Evolutionary conservation across 2,888 invertebrate species (phyloP), one percentile per base, ranked within the genome.

Genomic region (Drosophila neoperkinsi): DNA sequence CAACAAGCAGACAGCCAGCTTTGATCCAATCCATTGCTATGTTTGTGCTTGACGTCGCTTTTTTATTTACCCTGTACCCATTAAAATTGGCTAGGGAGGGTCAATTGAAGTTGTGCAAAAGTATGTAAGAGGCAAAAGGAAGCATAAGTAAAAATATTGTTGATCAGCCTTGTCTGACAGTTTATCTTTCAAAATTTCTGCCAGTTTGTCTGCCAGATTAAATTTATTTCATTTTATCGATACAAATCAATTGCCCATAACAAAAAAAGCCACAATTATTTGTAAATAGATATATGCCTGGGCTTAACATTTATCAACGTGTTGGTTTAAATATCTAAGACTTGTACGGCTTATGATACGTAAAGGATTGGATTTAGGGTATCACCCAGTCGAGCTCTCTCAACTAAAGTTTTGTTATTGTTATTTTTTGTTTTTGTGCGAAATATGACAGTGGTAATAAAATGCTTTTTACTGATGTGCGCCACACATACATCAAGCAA

Each of bases 391-490:
- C 38, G 38, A 30, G 4, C 7, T 9, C 4, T 4, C 9, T 0
- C 13, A 11, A 3, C 13, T 3, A 9, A 13, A 56, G 1, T 13
- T n/a, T 56, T 28, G 28, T 38, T n/a, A 38, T 30, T 21, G 30
- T 21, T 31, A 21, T 21, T 41, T 31, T 30, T 28, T 55, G 43
- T 52, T 50, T 52, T 69, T 52, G n/a, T 56, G 55, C 61, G 67
- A 86, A 88, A 83, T 85, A 85, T 85, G 82, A 88, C 79, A 74
- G 70, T 69, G 77, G 74, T 76, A 81, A 84, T 88, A 87, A 85
- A 85, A 85, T 74, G 46, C 46, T 68, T 73, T 87, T 79, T 71
- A 74, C 69, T 66, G 70, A 75, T 72, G 68, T 64, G 46, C 38
- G 25, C 31, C 52, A 18, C 25, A 43, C 63, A 21, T 13, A 38